A percentile compares a stretch with the other conserved stretches of the same genome.
Evolutionary conservation across 2,113 vertebrate genomes (phyloP).

Genomic region (Danio rerio): DNA sequence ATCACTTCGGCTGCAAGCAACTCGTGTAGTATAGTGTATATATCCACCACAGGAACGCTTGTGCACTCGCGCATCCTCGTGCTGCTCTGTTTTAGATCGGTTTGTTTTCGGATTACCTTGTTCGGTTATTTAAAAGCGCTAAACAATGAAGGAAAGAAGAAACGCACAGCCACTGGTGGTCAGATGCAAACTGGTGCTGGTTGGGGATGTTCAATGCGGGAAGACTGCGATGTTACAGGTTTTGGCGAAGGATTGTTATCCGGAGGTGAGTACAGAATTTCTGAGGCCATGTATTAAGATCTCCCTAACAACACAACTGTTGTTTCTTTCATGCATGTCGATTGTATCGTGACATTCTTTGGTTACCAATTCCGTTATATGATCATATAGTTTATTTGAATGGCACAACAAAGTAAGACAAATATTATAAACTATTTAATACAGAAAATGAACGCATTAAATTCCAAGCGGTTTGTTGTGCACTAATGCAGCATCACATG

Average conservation of each 20-base stretch:
- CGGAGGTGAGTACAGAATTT: slow-evolving; percentile 84
- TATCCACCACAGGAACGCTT: not conserved
- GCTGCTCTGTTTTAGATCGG: slow-evolving; percentile 9
- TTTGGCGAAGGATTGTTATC: slow-evolving; percentile 94
- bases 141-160: slow-evolving; percentile 89
- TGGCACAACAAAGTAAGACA: not conserved
- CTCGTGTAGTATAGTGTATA: slow-evolving; percentile 2
- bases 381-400: not conserved
- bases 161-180: slow-evolving; percentile 85
- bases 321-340: not conserved
- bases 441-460: too few species aligned
- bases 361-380: not conserved
- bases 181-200: slow-evolving; percentile 93
- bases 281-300: too few species aligned
- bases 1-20: slow-evolving; percentile 71
- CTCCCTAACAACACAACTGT: too few species aligned
- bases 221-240: slow-evolving; percentile 98
- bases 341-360: not conserved
- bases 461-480: not conserved
- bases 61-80: not conserved
- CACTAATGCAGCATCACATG: not conserved
- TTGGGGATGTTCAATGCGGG: slow-evolving; percentile 95
- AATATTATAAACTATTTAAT: too few species aligned
- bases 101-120: slow-evolving; percentile 19
- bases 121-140: not conserved